Base-by-base conservation (phyloP, 2,888 invertebrate species). In the Tryphoninae sp. region DNA sequence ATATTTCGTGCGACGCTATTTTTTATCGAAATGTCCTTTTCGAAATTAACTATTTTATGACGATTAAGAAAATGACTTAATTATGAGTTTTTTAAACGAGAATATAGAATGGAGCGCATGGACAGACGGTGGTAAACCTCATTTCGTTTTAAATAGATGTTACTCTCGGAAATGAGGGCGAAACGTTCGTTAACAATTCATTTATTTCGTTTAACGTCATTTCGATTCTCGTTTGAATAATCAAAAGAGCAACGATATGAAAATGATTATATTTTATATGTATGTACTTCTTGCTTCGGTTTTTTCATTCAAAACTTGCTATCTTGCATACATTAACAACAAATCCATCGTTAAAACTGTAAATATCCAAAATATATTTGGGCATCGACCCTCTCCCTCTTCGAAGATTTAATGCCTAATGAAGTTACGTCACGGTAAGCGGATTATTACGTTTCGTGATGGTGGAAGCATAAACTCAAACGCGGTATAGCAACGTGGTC, bases 331-430 rank as follows among this genome's bases (percentile, higher is more conserved):
- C 45, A 13, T 9, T 45, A 45, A 2, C 45, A 3, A 33, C 45
- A 9, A 45, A 45, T 13, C 11, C 45, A 45, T 3, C 45, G 45
- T 13, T 45, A 45, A 45, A 45, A 45, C 9, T 11, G 0, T 3
- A 45, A 9, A 45, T 13, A 45, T 45, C 9, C 45, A 13, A 13
- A 45, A 45, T 45, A 45, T 45, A 45, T 45, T 45, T 45, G 45
- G 45, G 13, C 26, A 26, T 2, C 26, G 3, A 26, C 13, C 7
- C 45, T 58, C 16, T n/a, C 85, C 83, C 82, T 86, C 81, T 81
- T 86, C 84, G 85, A 87, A 86, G 84, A 82, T 69, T 86, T 86
- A 88, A 88, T 89, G 86, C 86, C 86, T 89, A 89, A 89, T 88
- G 87, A 89, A 89, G 86, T 88, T 86, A 85, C 86, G 85, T 79